phyloP scores from a whole-genome alignment of 2,797 vertebrate genomes.

The Florisuga fusca region DNA sequence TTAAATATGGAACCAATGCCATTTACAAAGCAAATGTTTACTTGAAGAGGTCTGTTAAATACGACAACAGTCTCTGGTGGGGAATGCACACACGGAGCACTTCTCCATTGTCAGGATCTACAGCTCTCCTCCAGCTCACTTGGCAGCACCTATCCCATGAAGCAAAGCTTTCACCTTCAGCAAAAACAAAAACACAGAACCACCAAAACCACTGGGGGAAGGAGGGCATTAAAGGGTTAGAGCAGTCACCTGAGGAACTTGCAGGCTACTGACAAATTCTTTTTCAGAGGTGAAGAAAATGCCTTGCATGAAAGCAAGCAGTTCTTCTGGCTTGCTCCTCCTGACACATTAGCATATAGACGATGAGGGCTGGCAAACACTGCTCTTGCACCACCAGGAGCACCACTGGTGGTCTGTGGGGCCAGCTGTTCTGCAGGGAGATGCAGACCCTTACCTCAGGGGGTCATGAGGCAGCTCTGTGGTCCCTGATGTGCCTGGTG shows the following conservation, averaged over 20 bases:
- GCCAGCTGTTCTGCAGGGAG: background rate
- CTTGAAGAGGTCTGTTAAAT: background rate
- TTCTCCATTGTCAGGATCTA: background rate
- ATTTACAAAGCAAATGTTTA: background rate
- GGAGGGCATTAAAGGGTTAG: background rate
- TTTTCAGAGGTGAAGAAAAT: background rate
- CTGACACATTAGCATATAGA: background rate
- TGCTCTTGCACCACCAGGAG: background rate
- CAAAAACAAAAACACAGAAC: background rate
- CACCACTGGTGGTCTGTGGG: rapidly evolving
- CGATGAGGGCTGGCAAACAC: background rate
- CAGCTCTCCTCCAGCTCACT: background rate
- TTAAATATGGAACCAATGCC: background rate
- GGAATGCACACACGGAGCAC: background rate
- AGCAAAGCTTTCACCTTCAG: background rate
- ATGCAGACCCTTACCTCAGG: rapidly evolving
- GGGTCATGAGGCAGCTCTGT: background rate
- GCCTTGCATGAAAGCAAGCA: background rate
- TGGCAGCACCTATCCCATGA: background rate
- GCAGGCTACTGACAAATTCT: background rate
- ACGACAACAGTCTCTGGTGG: background rate
- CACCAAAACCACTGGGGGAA: background rate
- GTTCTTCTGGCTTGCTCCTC: background rate
- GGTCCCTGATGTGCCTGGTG: background rate
- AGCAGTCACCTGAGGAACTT: background rate